phyloP scores from a whole-genome alignment of 2,113 vertebrate species.

The Anguilla japonica region DNA sequence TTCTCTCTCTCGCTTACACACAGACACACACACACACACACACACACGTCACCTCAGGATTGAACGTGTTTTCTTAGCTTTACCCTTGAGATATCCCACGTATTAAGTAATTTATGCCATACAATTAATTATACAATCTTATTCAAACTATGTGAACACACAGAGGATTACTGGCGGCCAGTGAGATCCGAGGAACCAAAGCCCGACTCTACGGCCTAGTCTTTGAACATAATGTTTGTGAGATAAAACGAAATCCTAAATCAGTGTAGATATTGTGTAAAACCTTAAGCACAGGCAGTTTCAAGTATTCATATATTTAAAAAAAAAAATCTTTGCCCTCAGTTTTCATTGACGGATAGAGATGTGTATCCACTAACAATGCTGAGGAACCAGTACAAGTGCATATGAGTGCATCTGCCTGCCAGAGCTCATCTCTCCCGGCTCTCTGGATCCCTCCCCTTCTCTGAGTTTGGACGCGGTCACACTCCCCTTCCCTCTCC shows the following conservation, averaged over 20 bases:
- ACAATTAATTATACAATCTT: background rate
- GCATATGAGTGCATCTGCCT: background rate
- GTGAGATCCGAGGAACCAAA: too few relatives aligned
- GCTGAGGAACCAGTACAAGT: background rate
- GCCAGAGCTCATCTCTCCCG: background rate
- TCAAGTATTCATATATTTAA: background rate
- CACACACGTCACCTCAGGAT: constrained; percentile 1
- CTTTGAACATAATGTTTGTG: too few relatives aligned
- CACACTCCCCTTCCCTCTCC: background rate
- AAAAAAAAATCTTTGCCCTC: background rate
- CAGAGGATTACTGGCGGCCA: too few relatives aligned
- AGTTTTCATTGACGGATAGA: background rate
- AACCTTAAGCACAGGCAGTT: background rate
- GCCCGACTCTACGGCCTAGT: too few relatives aligned
- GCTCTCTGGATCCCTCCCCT: background rate
- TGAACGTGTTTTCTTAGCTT: too few relatives aligned
- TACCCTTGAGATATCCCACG: too few relatives aligned
- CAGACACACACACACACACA: constrained; percentile 26
- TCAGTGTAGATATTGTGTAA: too few relatives aligned
- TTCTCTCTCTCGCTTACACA: background rate
- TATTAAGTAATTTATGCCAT: background rate
- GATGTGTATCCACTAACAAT: background rate
- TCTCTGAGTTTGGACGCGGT: background rate
- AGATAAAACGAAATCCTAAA: too few relatives aligned
- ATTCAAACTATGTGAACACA: background rate